Evolutionary conservation across 37 sponge, comb jelly and placozoan species (phyloP).

Genomic region (Tethya wilhelma): DNA sequence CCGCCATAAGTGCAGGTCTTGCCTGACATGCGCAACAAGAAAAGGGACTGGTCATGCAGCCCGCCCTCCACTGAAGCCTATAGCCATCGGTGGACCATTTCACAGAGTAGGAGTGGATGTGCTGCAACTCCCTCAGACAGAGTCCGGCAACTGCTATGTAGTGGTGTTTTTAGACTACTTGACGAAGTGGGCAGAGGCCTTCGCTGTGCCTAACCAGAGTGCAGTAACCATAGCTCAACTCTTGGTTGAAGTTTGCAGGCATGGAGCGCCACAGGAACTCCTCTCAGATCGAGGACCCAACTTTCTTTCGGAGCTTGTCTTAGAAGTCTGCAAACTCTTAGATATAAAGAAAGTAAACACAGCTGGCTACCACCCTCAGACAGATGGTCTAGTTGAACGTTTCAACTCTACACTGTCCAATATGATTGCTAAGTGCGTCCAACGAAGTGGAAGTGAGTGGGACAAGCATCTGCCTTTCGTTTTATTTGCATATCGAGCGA

Average conservation of each 20-base stretch:
- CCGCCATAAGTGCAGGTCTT: slow-evolving; percentile 9
- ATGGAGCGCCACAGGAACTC: slow-evolving; percentile 37
- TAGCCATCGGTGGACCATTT: slow-evolving; percentile 57
- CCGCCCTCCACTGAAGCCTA: slow-evolving; percentile 33
- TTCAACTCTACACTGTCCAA: slow-evolving; percentile 45
- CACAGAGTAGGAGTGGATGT: slow-evolving; percentile 63
- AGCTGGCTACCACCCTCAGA: slow-evolving; percentile 52
- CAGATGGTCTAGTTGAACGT: slow-evolving; percentile 52
- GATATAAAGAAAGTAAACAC: slow-evolving; percentile 37
- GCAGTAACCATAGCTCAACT: slow-evolving; percentile 47
- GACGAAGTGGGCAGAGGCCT: slow-evolving; percentile 60
- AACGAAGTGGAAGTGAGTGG: slow-evolving; percentile 30
- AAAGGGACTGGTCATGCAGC: slow-evolving; percentile 7
- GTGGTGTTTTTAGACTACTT: slow-evolving; percentile 56
- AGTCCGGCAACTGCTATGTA: slow-evolving; percentile 32
- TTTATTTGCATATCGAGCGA: slow-evolving; percentile 46
- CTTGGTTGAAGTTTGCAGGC: slow-evolving; percentile 38
- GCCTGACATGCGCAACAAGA: slow-evolving; percentile 47
- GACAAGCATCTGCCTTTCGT: slow-evolving; percentile 52
- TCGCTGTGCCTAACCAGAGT: slow-evolving; percentile 3
- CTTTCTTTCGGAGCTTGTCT: slow-evolving; percentile 36
- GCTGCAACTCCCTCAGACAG: slow-evolving; percentile 29
- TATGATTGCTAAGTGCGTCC: slow-evolving; percentile 40
- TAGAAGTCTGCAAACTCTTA: slow-evolving; percentile 30
- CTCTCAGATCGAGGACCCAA: slow-evolving; percentile 45